Evolutionary conservation across 2,888 invertebrate species (phyloP).

Genomic region (Habrosyne pyritoides): DNA sequence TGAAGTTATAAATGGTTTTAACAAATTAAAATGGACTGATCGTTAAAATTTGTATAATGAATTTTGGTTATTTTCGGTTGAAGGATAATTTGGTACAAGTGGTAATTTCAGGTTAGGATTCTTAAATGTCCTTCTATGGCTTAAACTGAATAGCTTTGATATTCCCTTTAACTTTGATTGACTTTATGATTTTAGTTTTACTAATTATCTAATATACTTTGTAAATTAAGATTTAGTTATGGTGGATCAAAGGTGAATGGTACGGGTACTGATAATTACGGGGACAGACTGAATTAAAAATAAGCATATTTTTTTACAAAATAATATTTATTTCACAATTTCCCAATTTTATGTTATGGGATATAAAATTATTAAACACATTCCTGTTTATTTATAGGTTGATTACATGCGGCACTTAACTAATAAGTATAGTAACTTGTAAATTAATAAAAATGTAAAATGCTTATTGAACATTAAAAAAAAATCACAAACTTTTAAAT

Average conservation of each 20-base stretch:
- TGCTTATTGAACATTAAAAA: slow-evolving; percentile 50
- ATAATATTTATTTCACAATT: slow-evolving; percentile 75
- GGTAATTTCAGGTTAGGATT: too few species aligned
- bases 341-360: slow-evolving; percentile 52
- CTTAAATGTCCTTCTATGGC: too few species aligned
- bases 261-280: slow-evolving; percentile 11
- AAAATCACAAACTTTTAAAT: slow-evolving; percentile 78
- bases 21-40: too few species aligned
- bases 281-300: too few species aligned
- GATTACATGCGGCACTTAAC: slow-evolving; percentile 72
- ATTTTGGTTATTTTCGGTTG: too few species aligned
- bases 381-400: slow-evolving; percentile 63
- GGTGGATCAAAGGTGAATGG: not conserved
- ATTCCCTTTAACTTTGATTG: too few species aligned
- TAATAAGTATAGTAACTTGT: slow-evolving; percentile 40
- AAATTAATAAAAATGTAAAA: slow-evolving; percentile 45
- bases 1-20: too few species aligned
- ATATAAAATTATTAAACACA: slow-evolving; percentile 60
- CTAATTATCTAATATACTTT: too few species aligned
- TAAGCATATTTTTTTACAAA: slow-evolving; percentile 50
- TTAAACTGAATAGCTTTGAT: too few species aligned
- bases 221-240: not conserved
- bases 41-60: too few species aligned
- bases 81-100: too few species aligned
- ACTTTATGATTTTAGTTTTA: too few species aligned